Evolutionary conservation across 2,113 vertebrate genomes (phyloP), one percentile per base, ranked within the genome.

Genomic region (Rhegmatorhina hoffmannsi): DNA sequence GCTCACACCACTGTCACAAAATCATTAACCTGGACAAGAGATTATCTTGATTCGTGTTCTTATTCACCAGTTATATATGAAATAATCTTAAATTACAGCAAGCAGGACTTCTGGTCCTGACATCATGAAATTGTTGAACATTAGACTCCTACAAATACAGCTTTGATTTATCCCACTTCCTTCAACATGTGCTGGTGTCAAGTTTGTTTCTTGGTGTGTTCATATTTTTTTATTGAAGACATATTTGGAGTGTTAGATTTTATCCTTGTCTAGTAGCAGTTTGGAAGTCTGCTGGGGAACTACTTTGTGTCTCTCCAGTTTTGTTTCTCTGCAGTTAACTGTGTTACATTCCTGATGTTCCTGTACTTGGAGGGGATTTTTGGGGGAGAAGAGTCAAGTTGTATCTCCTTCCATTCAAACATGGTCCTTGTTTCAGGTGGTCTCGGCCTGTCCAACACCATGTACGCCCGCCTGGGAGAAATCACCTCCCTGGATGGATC

Each of bases 401-500:
- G 6, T 31, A 13, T 18, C 6, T 79, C 5, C 47, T 49, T 17
- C 7, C 56, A 84, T 13, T 76, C 43, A 76, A 78, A 7, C 0
- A 0, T 15, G 8, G 11, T 52, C 1, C 64, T 49, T 68, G 43
- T 70, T 94, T 2, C 73, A 99, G 99, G 99, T 25, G 99, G 99
- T 31, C 98, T 99, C 6, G 99, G 99, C 10, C 94, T 99, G 29
- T 99, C 99, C 20, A 98, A 99, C 95, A 99, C 98, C 59, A 98
- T 99, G 98, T 99, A 99, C 1, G 99, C 99, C 0, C 98, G 99
- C 1, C 91, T 99, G 53, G 99, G 98, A 82, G 99, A 99, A 95
- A 98, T 99, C 95, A 98, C 85, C 17, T 97, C 99, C 19, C 72
- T 98, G 58, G 99, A 99, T 8, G 97, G 62, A 3, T 98, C 99